phyloP scores from a whole-genome alignment of 2,888 invertebrate genomes.

The Proisotoma minuta region DNA sequence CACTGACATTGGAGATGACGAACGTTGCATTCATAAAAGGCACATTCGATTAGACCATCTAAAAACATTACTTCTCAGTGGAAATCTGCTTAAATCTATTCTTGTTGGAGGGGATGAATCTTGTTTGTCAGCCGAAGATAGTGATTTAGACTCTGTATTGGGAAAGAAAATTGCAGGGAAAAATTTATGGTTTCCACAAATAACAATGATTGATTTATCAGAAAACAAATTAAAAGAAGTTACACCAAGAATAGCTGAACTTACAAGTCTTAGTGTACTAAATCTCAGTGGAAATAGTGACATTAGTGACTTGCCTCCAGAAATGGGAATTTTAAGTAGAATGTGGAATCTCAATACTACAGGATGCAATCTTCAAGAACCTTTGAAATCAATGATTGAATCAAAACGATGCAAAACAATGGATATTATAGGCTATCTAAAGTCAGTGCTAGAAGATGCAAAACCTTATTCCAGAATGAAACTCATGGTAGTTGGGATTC shows the following conservation, averaged over 20 bases:
- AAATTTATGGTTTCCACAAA: slow-evolving; percentile 80
- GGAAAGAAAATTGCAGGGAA: slow-evolving; percentile 50
- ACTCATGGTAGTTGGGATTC: slow-evolving; percentile 90
- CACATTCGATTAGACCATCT: slow-evolving; percentile 77
- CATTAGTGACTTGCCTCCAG: slow-evolving; percentile 82
- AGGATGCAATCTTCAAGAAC: slow-evolving; percentile 82
- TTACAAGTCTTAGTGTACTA: slow-evolving; percentile 83
- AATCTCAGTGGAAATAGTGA: slow-evolving; percentile 85
- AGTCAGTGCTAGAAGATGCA: slow-evolving; percentile 76
- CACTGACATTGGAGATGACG: slow-evolving; percentile 15
- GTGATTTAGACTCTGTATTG: not conserved
- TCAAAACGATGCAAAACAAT: slow-evolving; percentile 91
- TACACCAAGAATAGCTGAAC: slow-evolving; percentile 76
- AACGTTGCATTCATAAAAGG: slow-evolving; percentile 68
- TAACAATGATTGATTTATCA: slow-evolving; percentile 92
- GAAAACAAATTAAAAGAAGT: slow-evolving; percentile 75
- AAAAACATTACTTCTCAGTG: slow-evolving; percentile 75
- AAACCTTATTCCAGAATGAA: slow-evolving; percentile 92
- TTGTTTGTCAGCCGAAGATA: slow-evolving; percentile 56
- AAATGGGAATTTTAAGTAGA: slow-evolving; percentile 85
- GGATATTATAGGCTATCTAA: slow-evolving; percentile 86
- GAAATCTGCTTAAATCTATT: slow-evolving; percentile 77
- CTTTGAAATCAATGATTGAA: slow-evolving; percentile 82
- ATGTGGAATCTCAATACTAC: slow-evolving; percentile 93
- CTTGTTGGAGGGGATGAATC: slow-evolving; percentile 28